These are phyloP conservation scores for Nansenia antarctica DNA, from an alignment of 2,113 vertebrate genomes.

Conservation along the genomic window DNA sequence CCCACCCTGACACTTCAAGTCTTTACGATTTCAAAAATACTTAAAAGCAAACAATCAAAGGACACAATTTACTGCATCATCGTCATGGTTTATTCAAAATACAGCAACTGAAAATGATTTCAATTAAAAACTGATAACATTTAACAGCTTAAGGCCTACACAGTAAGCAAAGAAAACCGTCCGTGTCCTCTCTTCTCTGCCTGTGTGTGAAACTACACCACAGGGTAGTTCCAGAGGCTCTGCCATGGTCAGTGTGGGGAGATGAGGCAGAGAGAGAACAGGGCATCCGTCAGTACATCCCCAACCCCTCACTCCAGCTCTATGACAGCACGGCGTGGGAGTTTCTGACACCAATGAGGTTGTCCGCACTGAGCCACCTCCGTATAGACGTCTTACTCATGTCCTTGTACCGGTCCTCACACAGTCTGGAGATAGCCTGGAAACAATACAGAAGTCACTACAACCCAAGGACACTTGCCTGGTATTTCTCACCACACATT, in stretches of 20 bases:
- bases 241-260: neutral
- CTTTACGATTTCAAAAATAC: too few relatives aligned
- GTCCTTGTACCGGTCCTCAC: constrained; percentile 96
- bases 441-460: neutral
- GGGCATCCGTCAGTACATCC: neutral
- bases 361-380: constrained; percentile 92
- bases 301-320: constrained; percentile 24
- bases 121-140: constrained; percentile 84
- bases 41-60: too few relatives aligned
- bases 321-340: constrained; percentile 93
- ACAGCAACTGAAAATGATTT: constrained; percentile 75
- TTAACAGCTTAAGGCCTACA: constrained; percentile 96
- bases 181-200: constrained; percentile 32
- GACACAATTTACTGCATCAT: too few relatives aligned
- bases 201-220: constrained; percentile 61
- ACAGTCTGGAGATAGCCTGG: constrained; percentile 91
- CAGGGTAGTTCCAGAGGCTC: constrained; percentile 53
- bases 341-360: constrained; percentile 87
- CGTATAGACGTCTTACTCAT: constrained; percentile 86
- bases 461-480: neutral
- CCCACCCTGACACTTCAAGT: too few relatives aligned
- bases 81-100: constrained; percentile 69
- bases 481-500: too few relatives aligned
- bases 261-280: neutral
- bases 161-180: constrained; percentile 85